Percentiles rank a stretch among this genome's conserved stretches.
Conservation (phyloP, 2,888 invertebrate species). For the Rhimphoctona megacephalus region DNA sequence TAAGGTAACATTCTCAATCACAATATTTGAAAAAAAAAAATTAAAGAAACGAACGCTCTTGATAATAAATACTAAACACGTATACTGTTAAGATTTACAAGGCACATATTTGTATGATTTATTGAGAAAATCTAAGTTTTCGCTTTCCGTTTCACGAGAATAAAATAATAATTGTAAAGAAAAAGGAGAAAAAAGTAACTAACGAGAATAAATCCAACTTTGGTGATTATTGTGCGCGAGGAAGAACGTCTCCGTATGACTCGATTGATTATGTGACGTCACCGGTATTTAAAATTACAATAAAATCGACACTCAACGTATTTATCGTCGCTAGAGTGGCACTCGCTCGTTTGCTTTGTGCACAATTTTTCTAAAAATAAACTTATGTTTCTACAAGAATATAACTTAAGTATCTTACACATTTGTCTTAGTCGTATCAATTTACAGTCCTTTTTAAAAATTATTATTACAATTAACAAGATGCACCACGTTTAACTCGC, state of each 20-base stretch:
- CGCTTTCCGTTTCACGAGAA: slow-evolving; percentile 32
- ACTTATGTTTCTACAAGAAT: slow-evolving; percentile 40
- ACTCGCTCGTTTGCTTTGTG: slow-evolving; percentile 17
- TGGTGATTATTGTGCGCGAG: slow-evolving; percentile 69
- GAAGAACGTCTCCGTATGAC: slow-evolving; percentile 57
- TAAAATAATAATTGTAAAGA: not conserved
- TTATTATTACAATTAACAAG: slow-evolving; percentile 33
- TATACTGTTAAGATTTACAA: slow-evolving; percentile 75
- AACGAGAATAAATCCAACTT: slow-evolving; percentile 63
- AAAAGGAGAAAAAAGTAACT: slow-evolving; percentile 25
- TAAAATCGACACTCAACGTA: slow-evolving; percentile 18
- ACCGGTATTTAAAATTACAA: slow-evolving; percentile 16
- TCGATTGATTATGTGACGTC: slow-evolving; percentile 1
- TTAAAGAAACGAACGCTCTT: slow-evolving; percentile 64
- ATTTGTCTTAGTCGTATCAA: slow-evolving; percentile 40
- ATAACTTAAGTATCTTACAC: slow-evolving; percentile 62
- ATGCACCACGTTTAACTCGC: slow-evolving; percentile 26
- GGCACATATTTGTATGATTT: slow-evolving; percentile 75
- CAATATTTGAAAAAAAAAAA: slow-evolving; percentile 74
- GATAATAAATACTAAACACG: slow-evolving; percentile 77
- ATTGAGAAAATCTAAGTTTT: slow-evolving; percentile 45
- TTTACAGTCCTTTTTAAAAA: slow-evolving; percentile 51
- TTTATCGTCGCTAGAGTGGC: slow-evolving; percentile 9
- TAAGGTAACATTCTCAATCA: slow-evolving; percentile 75
- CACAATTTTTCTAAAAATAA: slow-evolving; percentile 40